Conservation (phyloP, 64 coral and sea anemone species). For the Stichodactyla helianthus region DNA sequence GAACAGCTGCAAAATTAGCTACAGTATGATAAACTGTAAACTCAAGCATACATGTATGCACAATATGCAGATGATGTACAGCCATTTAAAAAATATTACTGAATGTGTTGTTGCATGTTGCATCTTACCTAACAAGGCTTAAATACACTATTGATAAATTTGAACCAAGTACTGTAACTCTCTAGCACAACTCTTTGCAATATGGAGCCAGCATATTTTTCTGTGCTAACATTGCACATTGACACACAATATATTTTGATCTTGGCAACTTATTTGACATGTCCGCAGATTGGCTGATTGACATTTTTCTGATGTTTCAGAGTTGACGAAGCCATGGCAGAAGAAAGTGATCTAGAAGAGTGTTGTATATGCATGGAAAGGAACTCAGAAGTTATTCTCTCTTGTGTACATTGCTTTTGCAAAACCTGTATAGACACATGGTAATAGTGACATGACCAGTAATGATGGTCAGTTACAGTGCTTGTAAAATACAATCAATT, state of each 20-base stretch:
- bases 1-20: too few relatives aligned
- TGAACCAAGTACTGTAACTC: background rate
- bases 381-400: constrained; percentile 72
- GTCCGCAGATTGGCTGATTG: background rate
- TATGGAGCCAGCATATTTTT: too few relatives aligned
- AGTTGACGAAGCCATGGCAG: constrained; percentile 65
- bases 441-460: background rate
- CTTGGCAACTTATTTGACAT: background rate
- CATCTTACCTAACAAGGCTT: too few relatives aligned
- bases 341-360: constrained; percentile 56
- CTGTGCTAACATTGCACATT: background rate
- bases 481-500: background rate
- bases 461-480: background rate
- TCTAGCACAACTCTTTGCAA: background rate
- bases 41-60: too few relatives aligned
- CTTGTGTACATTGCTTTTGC: constrained; percentile 85
- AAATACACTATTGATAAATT: too few relatives aligned
- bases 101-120: too few relatives aligned
- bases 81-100: too few relatives aligned
- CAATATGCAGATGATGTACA: too few relatives aligned
- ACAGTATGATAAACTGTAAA: too few relatives aligned
- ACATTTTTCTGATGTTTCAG: constrained; percentile 8
- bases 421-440: constrained; percentile 80
- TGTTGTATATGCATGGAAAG: constrained; percentile 92
- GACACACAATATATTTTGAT: too few relatives aligned